phyloP scores from a whole-genome alignment of 2,113 vertebrate species.

The Callipepla californica region DNA sequence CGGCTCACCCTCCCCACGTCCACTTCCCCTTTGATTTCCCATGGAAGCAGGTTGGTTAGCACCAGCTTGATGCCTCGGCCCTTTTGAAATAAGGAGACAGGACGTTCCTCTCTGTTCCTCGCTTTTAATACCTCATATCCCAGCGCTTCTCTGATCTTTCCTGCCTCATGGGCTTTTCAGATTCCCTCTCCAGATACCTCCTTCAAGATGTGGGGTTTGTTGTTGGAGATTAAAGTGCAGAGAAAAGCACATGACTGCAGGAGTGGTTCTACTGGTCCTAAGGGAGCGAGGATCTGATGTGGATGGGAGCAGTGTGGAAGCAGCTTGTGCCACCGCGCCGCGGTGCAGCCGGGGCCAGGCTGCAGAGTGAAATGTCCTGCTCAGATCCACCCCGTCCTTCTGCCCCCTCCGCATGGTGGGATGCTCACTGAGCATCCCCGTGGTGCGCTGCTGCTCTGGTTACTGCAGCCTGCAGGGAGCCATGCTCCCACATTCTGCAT shows the following conservation, averaged over 20 bases:
- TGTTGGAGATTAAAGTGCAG: neutral
- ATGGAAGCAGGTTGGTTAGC: neutral
- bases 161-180: neutral
- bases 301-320: neutral
- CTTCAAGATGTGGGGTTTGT: neutral
- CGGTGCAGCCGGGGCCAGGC: neutral
- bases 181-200: neutral
- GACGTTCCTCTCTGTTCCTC: neutral
- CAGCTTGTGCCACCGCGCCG: neutral
- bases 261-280: neutral
- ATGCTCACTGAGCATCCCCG: rapidly evolving
- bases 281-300: neutral
- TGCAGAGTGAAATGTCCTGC: neutral
- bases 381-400: neutral
- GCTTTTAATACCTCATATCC: neutral
- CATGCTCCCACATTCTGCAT: neutral
- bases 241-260: neutral
- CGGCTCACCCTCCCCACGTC: neutral
- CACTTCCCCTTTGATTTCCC: neutral
- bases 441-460: neutral
- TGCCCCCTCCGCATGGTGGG: rapidly evolving
- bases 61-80: neutral
- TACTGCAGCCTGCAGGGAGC: neutral
- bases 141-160: neutral
- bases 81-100: neutral